Conservation (phyloP, 2,113 vertebrate species). For the Corythornis vintsioides region DNA sequence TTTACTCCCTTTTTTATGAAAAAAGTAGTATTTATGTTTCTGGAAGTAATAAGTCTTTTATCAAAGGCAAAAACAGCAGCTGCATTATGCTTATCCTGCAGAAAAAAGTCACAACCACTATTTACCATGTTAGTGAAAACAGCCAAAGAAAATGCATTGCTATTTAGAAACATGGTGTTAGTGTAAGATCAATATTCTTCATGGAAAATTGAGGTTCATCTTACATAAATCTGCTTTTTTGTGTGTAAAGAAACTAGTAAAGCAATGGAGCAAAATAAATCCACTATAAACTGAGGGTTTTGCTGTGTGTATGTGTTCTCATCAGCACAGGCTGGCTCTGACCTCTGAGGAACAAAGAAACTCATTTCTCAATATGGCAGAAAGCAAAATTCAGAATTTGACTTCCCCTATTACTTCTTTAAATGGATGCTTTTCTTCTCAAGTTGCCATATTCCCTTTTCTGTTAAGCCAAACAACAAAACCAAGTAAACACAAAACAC, state of each 20-base stretch:
- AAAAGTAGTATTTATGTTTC: background rate
- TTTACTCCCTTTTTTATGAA: background rate
- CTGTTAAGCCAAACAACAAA: background rate
- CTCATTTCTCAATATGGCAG: background rate
- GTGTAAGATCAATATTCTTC: background rate
- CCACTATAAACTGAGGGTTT: background rate
- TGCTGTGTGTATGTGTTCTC: fast-evolving
- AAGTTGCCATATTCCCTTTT: background rate
- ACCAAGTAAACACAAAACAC: background rate
- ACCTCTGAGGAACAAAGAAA: background rate
- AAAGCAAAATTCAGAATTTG: background rate
- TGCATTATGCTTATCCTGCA: background rate
- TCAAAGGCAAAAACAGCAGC: background rate
- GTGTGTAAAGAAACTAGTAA: background rate
- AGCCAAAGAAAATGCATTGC: background rate
- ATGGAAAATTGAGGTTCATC: background rate
- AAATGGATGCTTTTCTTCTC: background rate
- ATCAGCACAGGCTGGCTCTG: background rate
- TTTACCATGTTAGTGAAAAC: background rate
- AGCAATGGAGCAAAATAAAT: background rate
- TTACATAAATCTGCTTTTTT: background rate
- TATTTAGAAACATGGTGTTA: background rate
- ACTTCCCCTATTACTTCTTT: background rate
- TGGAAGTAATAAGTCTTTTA: background rate
- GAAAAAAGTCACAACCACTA: background rate